phyloP scores from a whole-genome alignment of 2,888 invertebrate species.

The Pyralis farinalis region DNA sequence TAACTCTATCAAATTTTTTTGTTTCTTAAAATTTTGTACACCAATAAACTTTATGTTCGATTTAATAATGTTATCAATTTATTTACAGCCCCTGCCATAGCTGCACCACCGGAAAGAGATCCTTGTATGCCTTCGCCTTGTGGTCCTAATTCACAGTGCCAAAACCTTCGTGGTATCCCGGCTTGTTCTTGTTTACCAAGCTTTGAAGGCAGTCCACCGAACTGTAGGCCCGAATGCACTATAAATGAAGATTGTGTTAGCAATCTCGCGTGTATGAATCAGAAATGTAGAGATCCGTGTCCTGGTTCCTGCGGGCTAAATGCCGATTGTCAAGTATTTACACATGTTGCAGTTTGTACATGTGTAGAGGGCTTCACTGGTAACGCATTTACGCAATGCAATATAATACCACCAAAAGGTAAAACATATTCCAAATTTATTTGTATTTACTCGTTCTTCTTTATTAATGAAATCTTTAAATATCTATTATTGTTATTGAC shows the following conservation, averaged over 20 bases:
- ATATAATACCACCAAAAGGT: conserved; percentile 55
- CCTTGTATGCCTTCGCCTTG: conserved; percentile 86
- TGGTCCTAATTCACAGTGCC: conserved; percentile 83
- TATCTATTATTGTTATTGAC: not conserved
- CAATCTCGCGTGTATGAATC: conserved; percentile 84
- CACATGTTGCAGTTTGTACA: conserved; percentile 83
- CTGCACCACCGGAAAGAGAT: conserved; percentile 58
- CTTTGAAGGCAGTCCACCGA: conserved; percentile 84
- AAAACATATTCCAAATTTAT: conserved; percentile 16
- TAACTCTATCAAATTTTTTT: conserved; percentile 24
- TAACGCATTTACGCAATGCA: conserved; percentile 82
- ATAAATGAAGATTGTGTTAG: conserved; percentile 85
- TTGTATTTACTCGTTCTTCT: not conserved
- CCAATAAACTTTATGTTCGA: conserved; percentile 4
- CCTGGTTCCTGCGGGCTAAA: conserved; percentile 85
- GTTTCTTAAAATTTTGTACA: too few relatives aligned
- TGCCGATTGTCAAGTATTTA: conserved; percentile 81
- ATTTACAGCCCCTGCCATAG: conserved; percentile 47
- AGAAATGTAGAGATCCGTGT: conserved; percentile 85
- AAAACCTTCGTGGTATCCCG: conserved; percentile 74
- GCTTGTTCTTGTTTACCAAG: conserved; percentile 83
- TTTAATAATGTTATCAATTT: conserved; percentile 13
- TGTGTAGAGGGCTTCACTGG: conserved; percentile 82
- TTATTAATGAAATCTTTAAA: not conserved
- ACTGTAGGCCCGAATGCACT: conserved; percentile 85